These are phyloP conservation scores for Tympanuchus pallidicinctus DNA, from an alignment of 2,113 vertebrate genomes.

Conservation along the genomic window DNA sequence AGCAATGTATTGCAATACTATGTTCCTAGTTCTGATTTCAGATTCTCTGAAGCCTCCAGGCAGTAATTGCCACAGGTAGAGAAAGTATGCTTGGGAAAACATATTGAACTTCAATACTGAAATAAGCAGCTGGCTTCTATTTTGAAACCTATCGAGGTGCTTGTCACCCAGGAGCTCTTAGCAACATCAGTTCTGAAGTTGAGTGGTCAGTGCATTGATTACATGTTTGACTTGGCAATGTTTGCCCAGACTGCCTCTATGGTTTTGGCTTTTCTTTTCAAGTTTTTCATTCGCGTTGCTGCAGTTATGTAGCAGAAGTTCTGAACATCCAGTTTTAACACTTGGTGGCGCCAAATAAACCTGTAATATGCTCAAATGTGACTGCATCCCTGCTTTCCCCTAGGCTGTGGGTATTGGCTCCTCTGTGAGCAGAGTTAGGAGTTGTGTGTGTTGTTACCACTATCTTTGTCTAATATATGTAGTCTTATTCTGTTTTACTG, in stretches of 20 bases:
- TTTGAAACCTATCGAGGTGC: fast-evolving
- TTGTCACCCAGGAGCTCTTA: neutral
- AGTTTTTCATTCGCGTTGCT: neutral
- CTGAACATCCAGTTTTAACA: neutral
- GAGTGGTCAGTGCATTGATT: neutral
- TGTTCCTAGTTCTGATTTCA: neutral
- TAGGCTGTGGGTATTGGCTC: neutral
- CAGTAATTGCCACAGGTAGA: neutral
- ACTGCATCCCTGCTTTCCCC: neutral
- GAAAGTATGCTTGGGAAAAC: neutral
- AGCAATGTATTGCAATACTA: neutral
- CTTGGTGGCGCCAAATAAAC: constrained; percentile 71
- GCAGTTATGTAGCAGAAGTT: neutral
- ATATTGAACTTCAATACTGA: neutral
- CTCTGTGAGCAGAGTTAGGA: neutral
- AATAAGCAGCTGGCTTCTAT: neutral
- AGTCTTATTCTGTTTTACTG: neutral
- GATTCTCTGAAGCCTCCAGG: neutral
- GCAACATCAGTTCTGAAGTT: neutral
- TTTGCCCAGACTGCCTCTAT: fast-evolving
- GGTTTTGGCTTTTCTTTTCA: neutral
- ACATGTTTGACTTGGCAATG: neutral
- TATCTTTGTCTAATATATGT: neutral
- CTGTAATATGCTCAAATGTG: neutral
- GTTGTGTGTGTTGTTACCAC: neutral